Base-by-base conservation (phyloP, 2,113 vertebrate species). In the Ochotona princeps region DNA sequence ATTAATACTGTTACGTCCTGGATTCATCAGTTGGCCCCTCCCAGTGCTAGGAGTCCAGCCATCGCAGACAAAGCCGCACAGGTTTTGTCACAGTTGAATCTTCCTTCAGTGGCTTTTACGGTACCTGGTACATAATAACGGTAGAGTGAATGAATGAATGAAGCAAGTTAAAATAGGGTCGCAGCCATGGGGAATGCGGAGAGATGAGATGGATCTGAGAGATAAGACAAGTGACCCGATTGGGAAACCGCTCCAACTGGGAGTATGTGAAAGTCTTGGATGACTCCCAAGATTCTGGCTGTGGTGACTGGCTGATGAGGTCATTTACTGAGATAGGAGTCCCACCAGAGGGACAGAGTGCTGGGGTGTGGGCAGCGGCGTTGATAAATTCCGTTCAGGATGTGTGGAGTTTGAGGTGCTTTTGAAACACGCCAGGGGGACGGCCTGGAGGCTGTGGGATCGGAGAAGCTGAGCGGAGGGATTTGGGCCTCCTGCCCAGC, bases 251-350 rank as follows among this genome's bases (percentile, higher is more conserved):
- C 90, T 83, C 65, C 74, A 75, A 38, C 15, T 82, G 65, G 35
- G 61, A n/a, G 26, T 86, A 60, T 54, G 70, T 89, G 32, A 67
- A 91, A 60, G 67, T 86, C 84, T 90, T 94, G 92, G 67, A 93
- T 93, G 87, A 89, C 30, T 87, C 76, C 87, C 87, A 96, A 79
- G 72, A 89, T 72, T 94, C 57, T 54, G 80, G 81, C 76, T 81
- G 72, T 92, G 75, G 92, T 91, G 47, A 81, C 65, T 86, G 35
- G 57, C 79, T 90, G 87, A 90, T 95, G 81, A 93, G 90, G 81
- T 95, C 92, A 95, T 87, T 92, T 87, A 91, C 85, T 75, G 72
- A 96, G 83, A 92, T 67, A 72, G 57, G 72, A 91, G 63, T 32
- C 57, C 90, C 88, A 65, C 25, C 66, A 32, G 79, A 95, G 60